Conservation (phyloP, 37 sponge, comb jelly and placozoan species). For the Crambe crambe region DNA sequence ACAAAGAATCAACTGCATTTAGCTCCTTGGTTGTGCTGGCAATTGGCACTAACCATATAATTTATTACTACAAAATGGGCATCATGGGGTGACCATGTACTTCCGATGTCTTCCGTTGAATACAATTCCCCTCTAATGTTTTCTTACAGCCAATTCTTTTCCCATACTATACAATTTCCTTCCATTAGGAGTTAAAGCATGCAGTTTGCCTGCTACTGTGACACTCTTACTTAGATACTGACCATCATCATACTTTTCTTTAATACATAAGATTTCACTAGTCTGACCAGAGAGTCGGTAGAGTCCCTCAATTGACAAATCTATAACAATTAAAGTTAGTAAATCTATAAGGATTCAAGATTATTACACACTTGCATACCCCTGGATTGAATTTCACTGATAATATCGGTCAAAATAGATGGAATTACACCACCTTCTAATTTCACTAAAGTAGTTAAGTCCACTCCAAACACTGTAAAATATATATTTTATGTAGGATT, state of each 20-base stretch:
- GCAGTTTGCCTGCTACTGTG: no score
- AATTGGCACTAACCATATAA: no score
- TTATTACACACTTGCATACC: conserved; percentile 14
- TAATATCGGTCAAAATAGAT: conserved; percentile 36
- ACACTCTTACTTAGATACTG: no score
- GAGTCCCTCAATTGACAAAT: conserved; percentile 41
- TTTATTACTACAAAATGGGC: no score
- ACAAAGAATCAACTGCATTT: no score
- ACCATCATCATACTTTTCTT: conserved; percentile 73
- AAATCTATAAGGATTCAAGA: not conserved
- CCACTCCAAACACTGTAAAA: conserved; percentile 69
- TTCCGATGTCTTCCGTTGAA: no score
- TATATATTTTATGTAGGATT: not conserved
- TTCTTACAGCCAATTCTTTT: no score
- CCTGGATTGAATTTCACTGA: conserved; percentile 47
- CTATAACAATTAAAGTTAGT: not conserved
- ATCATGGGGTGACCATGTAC: no score
- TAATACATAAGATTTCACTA: conserved; percentile 47
- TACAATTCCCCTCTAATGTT: no score
- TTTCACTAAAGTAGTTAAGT: conserved; percentile 55
- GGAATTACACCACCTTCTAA: conserved; percentile 57
- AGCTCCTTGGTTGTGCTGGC: no score
- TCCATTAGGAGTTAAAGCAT: no score
- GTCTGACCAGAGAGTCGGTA: conserved; percentile 70
- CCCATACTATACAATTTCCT: no score